Base-by-base conservation (phyloP, 2,797 vertebrate species). In the Lycodopsis pacificus region DNA sequence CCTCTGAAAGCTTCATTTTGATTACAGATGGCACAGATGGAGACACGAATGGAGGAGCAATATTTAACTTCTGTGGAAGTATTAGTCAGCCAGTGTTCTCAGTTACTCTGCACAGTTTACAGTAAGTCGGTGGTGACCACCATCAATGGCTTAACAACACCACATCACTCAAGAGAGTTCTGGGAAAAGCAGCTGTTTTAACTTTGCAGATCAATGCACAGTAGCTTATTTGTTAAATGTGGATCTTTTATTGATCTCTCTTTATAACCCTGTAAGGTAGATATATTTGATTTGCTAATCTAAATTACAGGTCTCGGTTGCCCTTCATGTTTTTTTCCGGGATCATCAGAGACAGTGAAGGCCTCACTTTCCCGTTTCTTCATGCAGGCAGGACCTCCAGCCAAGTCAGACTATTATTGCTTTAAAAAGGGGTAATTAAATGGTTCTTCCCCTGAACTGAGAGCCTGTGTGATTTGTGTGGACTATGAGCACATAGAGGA, bases 401-500 rank as follows among this genome's bases (percentile, higher is more conserved):
- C 86, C 89, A 91, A 84, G 83, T 81, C 68, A 42, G 86, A 77
- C 83, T 85, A 89, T 94, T 81, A 90, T 91, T 88, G 76, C 84
- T 90, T 56, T 92, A 83, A 89, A 34, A 88, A 84, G 61, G 71
- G 79, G 83, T 90, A 92, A 94, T 95, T 93, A 93, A 94, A 92
- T 66, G 69, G 67, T 83, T 82, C 84, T 84, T 89, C 63, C 70
- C 65, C 76, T 83, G 77, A 90, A 83, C 79, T 13, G 81, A 80
- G 66, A 71, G 73, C 72, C 78, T 64, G 77, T 80, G 57, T 91
- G 90, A 93, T 93, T 93, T 91, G 93, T 81, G 82, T 68, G 71
- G 53, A 57, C 68, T 73, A 70, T 74, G 73, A 82, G 76, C 79
- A 77, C 76, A 86, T 53, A 83, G 76, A 89, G 71, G 85, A 80